Evolutionary conservation across 2,113 vertebrate genomes (phyloP), one percentile per base, ranked within the genome.

Genomic region (Mustela nigripes): DNA sequence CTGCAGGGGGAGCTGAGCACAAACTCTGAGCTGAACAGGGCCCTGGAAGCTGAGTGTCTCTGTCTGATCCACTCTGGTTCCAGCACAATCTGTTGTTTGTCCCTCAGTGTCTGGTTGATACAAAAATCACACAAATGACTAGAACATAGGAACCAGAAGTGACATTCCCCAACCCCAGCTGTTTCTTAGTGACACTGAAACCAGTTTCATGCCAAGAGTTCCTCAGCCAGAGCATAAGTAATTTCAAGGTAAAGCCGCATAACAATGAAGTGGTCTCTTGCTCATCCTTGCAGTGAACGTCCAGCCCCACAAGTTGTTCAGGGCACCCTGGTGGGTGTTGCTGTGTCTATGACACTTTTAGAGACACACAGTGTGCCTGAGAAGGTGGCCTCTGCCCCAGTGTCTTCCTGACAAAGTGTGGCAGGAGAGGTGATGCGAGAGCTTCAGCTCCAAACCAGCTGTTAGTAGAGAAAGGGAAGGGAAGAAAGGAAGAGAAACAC

Each of bases 1-100:
- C 94, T 73, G 65, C 73, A 96, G 89, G n/a, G 65, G 86, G 53
- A 94, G 87, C 83, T 83, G 92, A 93, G 56, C 83, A 1, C 90
- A 97, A 94, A 97, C 86, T 53, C 50, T 83, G 65, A 73, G 60
- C 86, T 21, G 73, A 42, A 0, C 0, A 1, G 10, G 11, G 10
- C 2, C 16, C 31, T 12, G 7, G 33, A 16, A 31, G 76, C 67
- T 42, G 50, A 71, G 33, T 6, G 21, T 50, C 80, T 85, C 67
- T 74, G 60, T 7, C 21, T 67, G 21, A 82, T 56, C 2, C 26
- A 11, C 7, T 63, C 19, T 73, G 79, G 50, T 33, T 80, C 73
- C 81, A 31, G 18, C 67, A 78, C 18, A 24, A 16, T 60, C 11
- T 78, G 0, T 50, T 28, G 16, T 73, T 22, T 67, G 53, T 48